phyloP scores from a whole-genome alignment of 2,113 vertebrate species.

The Apodemus sylvaticus region DNA sequence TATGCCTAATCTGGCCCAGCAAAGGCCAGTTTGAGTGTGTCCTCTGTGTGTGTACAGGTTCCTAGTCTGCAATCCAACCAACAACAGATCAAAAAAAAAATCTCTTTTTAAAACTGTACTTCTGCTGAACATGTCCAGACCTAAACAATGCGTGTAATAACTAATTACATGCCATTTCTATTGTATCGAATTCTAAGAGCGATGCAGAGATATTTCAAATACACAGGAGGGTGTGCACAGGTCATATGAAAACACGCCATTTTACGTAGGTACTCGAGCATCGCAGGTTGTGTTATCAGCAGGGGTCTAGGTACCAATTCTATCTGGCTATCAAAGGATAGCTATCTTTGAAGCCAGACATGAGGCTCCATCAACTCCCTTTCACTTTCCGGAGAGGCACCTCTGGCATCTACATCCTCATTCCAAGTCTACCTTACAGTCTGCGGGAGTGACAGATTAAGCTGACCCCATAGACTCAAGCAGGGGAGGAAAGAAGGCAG shows the following conservation, averaged over 20 bases:
- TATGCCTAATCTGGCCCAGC: background rate
- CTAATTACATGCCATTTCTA: background rate
- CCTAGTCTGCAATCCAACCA: background rate
- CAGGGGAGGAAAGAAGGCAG: background rate
- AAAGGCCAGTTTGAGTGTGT: background rate
- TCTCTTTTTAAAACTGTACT: background rate
- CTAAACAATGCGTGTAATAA: background rate
- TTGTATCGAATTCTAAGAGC: background rate
- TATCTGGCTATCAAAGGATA: background rate
- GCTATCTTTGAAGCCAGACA: background rate
- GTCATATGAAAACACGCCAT: background rate
- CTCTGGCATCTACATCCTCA: background rate
- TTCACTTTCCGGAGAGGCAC: background rate
- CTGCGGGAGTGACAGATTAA: background rate
- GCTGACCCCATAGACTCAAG: background rate
- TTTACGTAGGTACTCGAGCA: background rate
- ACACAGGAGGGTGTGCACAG: background rate
- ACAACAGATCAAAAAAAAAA: background rate
- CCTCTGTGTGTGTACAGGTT: background rate
- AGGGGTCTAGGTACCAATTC: background rate
- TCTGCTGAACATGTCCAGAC: background rate
- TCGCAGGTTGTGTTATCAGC: background rate
- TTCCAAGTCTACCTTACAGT: background rate
- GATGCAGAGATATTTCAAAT: background rate
- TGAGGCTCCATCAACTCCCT: background rate